Evolutionary conservation across 2,113 vertebrate species (phyloP), one percentile per base, ranked within the genome.

Genomic region (Cacatua alba): DNA sequence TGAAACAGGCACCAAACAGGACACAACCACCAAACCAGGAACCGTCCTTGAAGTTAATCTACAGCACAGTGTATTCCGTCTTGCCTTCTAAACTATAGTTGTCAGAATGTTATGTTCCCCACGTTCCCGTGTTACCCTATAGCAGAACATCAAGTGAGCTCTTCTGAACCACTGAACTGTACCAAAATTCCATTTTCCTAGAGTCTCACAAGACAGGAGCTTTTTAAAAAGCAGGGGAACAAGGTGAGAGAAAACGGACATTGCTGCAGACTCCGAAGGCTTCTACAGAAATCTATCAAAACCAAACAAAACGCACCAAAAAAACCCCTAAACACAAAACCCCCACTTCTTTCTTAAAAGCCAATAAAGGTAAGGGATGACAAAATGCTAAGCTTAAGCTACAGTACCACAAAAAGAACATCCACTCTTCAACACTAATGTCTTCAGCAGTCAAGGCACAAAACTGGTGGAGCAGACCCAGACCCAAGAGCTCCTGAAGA

Each of bases 81-180:
- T 35, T 33, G 8, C 46, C 59, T 71, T 71, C 20, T 37, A 37
- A 37, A 9, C 24, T 17, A 1, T 3, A 39, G 24, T 7, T 51
- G 57, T 51, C 33, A 67, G 44, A 24, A 52, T 11, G 52, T 37
- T 37, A 13, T 10, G 41, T n/a, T 52, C 48, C n/a, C n/a, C 14
- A 10, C 9, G 25, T 13, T 65, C 1, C 0, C 3, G 9, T 29
- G 8, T 23, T 41, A 59, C 17, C 39, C 53, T 4, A 0, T 17
- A 76, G 53, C 21, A 49, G 44, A 77, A 52, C 35, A 55, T 9
- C 44, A 48, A 63, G 39, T 14, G 49, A 82, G 49, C 48, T 69
- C 60, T 57, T 88, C 3, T 26, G 7, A 74, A 52, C 25, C 18
- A n/a, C 65, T 37, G 11, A 77, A 41, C 14, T 21, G 46, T 11